These are phyloP conservation scores for Emydocephalus ijimae DNA, from an alignment of 2,113 vertebrate genomes.

Conservation along the genomic window DNA sequence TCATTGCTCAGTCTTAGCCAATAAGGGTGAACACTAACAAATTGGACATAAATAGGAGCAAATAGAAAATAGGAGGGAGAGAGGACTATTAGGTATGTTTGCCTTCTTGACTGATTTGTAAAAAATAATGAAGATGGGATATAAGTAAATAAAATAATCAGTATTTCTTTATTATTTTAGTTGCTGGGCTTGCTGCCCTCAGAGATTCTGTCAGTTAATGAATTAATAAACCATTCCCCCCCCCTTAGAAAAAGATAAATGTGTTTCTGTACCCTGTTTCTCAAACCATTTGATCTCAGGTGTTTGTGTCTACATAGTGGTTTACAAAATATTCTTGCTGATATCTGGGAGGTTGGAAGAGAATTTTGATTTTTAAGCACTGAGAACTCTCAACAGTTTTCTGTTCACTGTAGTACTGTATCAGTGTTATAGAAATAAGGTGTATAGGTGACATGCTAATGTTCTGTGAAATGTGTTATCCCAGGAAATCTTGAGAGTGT, in stretches of 20 bases:
- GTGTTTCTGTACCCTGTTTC: neutral
- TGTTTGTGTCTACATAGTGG: neutral
- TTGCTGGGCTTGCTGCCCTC: neutral
- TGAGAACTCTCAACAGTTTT: neutral
- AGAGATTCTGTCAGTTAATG: neutral
- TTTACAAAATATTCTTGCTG: neutral
- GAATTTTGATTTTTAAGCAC: neutral
- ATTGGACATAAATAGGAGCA: neutral
- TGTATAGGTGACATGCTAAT: neutral
- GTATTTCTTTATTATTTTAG: neutral
- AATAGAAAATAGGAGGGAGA: neutral
- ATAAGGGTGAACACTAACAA: neutral
- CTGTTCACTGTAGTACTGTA: neutral
- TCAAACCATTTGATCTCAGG: neutral
- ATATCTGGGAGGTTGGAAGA: neutral
- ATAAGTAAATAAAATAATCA: neutral
- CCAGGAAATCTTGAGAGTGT: neutral
- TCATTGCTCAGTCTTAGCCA: neutral
- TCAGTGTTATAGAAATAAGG: neutral
- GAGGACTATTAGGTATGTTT: neutral
- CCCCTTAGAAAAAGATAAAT: neutral
- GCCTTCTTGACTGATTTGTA: neutral
- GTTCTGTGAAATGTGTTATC: neutral
- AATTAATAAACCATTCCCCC: neutral
- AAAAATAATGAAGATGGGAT: neutral